Conservation (phyloP, 2,888 invertebrate species). For the Dermolepida albohirtum region DNA sequence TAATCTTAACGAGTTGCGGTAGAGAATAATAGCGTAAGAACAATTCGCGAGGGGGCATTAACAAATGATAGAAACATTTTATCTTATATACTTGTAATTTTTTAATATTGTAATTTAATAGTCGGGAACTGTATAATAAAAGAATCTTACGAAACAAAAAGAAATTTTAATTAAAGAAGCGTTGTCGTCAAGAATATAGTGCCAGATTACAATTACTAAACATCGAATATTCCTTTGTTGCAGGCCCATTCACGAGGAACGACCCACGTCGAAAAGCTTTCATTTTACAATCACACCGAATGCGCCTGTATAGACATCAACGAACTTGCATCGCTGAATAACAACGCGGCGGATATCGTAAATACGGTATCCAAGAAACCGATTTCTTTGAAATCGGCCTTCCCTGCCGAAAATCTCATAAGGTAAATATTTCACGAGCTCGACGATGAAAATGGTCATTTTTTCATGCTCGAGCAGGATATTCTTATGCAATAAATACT, state of each 20-base stretch:
- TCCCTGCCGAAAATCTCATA: slow-evolving; percentile 49
- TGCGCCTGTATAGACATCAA: slow-evolving; percentile 72
- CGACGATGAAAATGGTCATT: slow-evolving; percentile 17
- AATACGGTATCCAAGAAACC: slow-evolving; percentile 39
- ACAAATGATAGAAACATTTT: too few species aligned
- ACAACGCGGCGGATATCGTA: slow-evolving; percentile 24
- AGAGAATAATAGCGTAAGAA: too few species aligned
- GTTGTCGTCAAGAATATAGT: too few species aligned
- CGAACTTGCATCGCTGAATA: slow-evolving; percentile 39
- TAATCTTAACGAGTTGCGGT: too few species aligned
- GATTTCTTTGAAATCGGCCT: slow-evolving; percentile 32
- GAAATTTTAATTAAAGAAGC: too few species aligned
- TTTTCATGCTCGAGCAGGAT: too few species aligned
- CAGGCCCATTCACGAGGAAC: slow-evolving; percentile 57
- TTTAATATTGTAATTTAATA: too few species aligned
- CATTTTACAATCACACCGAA: slow-evolving; percentile 82
- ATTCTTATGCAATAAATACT: too few species aligned
- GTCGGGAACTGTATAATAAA: too few species aligned
- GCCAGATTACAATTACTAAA: slow-evolving; percentile 10
- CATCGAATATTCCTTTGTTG: slow-evolving; percentile 51
- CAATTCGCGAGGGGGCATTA: too few species aligned
- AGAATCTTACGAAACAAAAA: too few species aligned
- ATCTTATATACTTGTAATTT: too few species aligned
- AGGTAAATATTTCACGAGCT: slow-evolving; percentile 46
- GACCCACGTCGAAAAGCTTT: slow-evolving; percentile 69